phyloP scores from a whole-genome alignment of 1,140 invertebrate genomes.

The Drosophila truncata region DNA sequence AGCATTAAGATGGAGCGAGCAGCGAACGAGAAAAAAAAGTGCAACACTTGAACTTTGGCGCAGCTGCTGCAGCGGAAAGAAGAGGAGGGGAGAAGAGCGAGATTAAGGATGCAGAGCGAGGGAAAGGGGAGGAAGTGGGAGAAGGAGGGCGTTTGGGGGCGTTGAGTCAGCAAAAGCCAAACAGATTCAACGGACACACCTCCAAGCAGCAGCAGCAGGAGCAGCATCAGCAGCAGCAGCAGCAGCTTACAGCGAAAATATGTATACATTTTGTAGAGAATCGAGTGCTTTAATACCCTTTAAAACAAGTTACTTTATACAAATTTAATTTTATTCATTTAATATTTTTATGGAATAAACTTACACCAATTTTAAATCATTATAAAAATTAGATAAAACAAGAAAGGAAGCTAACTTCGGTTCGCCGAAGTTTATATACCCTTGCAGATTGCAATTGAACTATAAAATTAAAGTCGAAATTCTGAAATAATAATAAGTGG shows the following conservation, averaged over 20 bases:
- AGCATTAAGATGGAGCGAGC: constrained; percentile 21
- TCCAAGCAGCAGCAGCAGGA: constrained; percentile 5
- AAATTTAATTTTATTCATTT: too few species aligned
- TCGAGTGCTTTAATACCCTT: background rate
- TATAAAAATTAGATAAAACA: too few species aligned
- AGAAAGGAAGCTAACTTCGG: too few species aligned
- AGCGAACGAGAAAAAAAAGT: constrained; percentile 28
- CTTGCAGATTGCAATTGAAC: too few species aligned
- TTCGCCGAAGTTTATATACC: too few species aligned
- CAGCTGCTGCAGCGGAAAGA: constrained; percentile 66
- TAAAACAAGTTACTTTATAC: background rate
- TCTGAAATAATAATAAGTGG: too few species aligned
- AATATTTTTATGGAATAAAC: too few species aligned
- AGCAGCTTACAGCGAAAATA: background rate
- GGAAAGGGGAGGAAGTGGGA: background rate
- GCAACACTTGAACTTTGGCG: constrained; percentile 79
- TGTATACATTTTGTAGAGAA: background rate
- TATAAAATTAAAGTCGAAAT: too few species aligned
- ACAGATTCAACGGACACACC: constrained; percentile 18
- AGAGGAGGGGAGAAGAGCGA: background rate
- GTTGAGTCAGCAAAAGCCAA: constrained; percentile 40
- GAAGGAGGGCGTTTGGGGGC: constrained; percentile 18
- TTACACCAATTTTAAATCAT: too few species aligned
- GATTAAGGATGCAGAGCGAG: constrained; percentile 5
- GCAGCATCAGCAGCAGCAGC: background rate